A percentile compares a stretch with the other conserved stretches of the same genome.
phyloP scores from a whole-genome alignment of 2,888 invertebrate species.

The Crepidodera aurea region DNA sequence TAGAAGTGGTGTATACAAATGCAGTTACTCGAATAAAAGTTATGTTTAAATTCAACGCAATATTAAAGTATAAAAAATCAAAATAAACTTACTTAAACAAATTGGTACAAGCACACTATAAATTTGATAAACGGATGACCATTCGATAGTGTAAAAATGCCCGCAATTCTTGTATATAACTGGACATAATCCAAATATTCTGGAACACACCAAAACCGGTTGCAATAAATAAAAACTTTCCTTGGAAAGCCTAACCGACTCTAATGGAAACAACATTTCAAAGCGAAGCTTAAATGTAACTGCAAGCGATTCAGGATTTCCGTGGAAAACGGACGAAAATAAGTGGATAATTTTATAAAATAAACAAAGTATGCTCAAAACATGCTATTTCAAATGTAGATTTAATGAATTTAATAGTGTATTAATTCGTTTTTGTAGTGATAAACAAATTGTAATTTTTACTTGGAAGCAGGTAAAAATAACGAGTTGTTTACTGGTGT shows the following conservation, averaged over 20 bases:
- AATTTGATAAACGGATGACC: not conserved
- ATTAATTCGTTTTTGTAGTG: too few species aligned
- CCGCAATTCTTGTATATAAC: not conserved
- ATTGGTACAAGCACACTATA: not conserved
- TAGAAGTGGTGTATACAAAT: too few species aligned
- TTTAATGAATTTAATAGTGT: too few species aligned
- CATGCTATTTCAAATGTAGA: not conserved
- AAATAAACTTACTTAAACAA: not conserved
- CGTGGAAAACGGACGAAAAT: not conserved
- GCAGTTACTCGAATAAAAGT: too few species aligned
- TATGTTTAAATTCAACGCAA: too few species aligned
- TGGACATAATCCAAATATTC: slow-evolving; percentile 1
- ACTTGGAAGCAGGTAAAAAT: too few species aligned
- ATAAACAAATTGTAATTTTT: too few species aligned
- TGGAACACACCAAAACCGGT: not conserved
- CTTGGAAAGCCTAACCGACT: not conserved
- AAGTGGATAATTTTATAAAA: not conserved
- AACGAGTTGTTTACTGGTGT: too few species aligned
- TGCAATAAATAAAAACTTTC: slow-evolving; percentile 5
- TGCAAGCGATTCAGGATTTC: not conserved
- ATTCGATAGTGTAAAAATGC: not conserved
- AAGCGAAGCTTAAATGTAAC: not conserved
- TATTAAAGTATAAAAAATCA: too few species aligned
- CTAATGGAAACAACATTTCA: not conserved
- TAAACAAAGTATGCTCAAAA: not conserved